Base-by-base conservation (phyloP, 2,797 vertebrate species). In the Propithecus perrieri region DNA sequence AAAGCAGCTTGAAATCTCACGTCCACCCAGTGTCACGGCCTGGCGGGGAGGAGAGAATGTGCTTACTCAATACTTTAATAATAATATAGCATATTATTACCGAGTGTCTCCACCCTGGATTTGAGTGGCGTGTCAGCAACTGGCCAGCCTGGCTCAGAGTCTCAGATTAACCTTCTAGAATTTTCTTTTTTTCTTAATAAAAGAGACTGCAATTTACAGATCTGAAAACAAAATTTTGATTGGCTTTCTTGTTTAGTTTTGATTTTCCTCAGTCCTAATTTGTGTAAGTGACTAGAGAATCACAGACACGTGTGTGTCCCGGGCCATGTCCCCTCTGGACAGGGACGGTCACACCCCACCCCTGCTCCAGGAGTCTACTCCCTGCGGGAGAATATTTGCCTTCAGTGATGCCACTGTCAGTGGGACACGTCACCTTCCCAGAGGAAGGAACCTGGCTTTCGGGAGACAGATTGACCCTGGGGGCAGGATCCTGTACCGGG, bases 1-100 rank as follows among this genome's bases (percentile, higher is more conserved):
- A 80, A 75, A 96, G 85, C 24, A 94, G 94, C 95, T 46, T 92
- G 26, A 95, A 92, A 90, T 71, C 79, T 76, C 69, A 15, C 85
- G 63, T 94, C 20, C 93, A 67, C 59, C 72, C 65, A 55, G 85
- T 14, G 43, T 33, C 83, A 63, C 17, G 55, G 38, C 38, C 81
- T 65, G 33, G 13, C 74, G 46, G 79, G 75, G 8, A 53, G 75
- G 69, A 97, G 69, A 97, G 92, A 50, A 17, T 13, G 13, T 5
- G 26, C 46, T 12, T 3, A 20, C 11, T 15, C 12, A 50, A 7
- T 1, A 18, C 12, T 13, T 61, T 2, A 43, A 3, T 26, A 18
- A 22, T 33, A 33, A 35, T 0, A 12, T 1, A 26, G 11, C 13
- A 7, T 26, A 35, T 14, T 43, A 53, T 14, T 7, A 48, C 30